These are phyloP conservation scores for Drosophila pseudoobscura DNA, from an alignment of 1,140 invertebrate species.

Conservation along the genomic window DNA sequence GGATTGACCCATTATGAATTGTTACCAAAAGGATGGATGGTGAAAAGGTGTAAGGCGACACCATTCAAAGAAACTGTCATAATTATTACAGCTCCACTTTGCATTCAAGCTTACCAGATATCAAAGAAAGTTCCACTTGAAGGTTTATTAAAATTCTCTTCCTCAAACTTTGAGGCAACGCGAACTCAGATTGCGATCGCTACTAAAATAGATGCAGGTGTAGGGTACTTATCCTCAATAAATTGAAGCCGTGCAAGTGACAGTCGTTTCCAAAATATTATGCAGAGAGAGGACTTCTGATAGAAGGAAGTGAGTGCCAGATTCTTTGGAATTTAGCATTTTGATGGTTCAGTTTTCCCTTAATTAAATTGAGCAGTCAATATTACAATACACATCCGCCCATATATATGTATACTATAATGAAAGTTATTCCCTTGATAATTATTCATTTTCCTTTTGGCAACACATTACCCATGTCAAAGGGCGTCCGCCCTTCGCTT, in stretches of 20 bases:
- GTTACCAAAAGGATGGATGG: slow-evolving; percentile 19
- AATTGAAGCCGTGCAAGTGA: not conserved
- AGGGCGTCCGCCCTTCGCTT: slow-evolving; percentile 30
- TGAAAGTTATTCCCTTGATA: slow-evolving; percentile 26
- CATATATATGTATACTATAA: slow-evolving; percentile 1
- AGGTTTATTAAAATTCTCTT: too few relatives aligned
- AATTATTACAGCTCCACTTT: slow-evolving; percentile 5
- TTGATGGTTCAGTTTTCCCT: not conserved
- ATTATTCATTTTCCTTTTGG: slow-evolving; percentile 59
- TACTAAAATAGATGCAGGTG: not conserved
- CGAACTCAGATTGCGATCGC: not conserved
- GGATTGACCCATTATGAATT: slow-evolving; percentile 25
- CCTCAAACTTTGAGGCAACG: not conserved
- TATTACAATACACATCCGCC: not conserved
- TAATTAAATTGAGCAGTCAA: slow-evolving; percentile 16
- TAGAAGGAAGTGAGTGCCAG: too few relatives aligned
- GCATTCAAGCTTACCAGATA: slow-evolving; percentile 23
- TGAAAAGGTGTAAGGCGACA: slow-evolving; percentile 32
- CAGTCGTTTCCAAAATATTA: not conserved
- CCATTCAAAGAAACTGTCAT: slow-evolving; percentile 31
- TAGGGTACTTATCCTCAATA: too few relatives aligned
- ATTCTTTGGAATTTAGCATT: slow-evolving; percentile 6
- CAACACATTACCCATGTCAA: slow-evolving; percentile 65
- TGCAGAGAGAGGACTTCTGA: not conserved
- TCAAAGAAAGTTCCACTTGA: slow-evolving; percentile 13